A percentile compares a stretch with the other conserved stretches of the same genome.
phyloP scores from a whole-genome alignment of 2,888 invertebrate species.

The Gymnocheta viridis region DNA sequence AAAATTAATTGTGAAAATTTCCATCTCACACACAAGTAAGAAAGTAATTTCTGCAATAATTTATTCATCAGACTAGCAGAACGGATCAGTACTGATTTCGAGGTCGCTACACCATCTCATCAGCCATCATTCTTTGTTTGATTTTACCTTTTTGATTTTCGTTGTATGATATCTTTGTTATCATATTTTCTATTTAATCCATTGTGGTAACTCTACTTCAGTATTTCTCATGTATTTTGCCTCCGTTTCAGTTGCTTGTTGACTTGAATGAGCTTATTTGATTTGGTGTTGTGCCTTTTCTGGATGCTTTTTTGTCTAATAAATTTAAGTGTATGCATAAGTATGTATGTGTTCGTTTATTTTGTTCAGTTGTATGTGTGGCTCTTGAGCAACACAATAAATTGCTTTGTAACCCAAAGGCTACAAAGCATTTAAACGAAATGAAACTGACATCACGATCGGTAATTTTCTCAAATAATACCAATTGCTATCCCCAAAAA shows the following conservation, averaged over 20 bases:
- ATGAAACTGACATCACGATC: constrained; percentile 71
- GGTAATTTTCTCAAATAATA: constrained; percentile 70
- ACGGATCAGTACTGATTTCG: too few species aligned
- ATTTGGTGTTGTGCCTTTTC: constrained; percentile 40
- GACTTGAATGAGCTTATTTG: constrained; percentile 27
- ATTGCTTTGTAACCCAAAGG: constrained; percentile 66
- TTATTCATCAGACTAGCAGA: too few species aligned
- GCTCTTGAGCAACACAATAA: constrained; percentile 61
- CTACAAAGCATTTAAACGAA: constrained; percentile 70
- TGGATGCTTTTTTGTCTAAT: constrained; percentile 14
- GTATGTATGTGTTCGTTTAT: constrained; percentile 18
- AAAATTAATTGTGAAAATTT: too few species aligned
- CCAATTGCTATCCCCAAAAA: constrained; percentile 56
- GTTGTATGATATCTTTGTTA: background rate
- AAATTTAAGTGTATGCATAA: background rate
- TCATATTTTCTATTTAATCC: background rate
- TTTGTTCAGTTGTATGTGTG: constrained; percentile 24
- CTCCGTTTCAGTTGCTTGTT: constrained; percentile 58
- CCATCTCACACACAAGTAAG: too few species aligned
- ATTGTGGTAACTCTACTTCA: constrained; percentile 40
- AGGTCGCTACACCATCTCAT: too few species aligned
- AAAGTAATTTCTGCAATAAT: too few species aligned
- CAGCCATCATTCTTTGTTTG: too few species aligned
- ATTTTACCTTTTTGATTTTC: too few species aligned
- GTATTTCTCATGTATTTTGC: constrained; percentile 43